Base-by-base conservation (phyloP, 2,888 invertebrate genomes). In the Dolomedes plantarius region DNA sequence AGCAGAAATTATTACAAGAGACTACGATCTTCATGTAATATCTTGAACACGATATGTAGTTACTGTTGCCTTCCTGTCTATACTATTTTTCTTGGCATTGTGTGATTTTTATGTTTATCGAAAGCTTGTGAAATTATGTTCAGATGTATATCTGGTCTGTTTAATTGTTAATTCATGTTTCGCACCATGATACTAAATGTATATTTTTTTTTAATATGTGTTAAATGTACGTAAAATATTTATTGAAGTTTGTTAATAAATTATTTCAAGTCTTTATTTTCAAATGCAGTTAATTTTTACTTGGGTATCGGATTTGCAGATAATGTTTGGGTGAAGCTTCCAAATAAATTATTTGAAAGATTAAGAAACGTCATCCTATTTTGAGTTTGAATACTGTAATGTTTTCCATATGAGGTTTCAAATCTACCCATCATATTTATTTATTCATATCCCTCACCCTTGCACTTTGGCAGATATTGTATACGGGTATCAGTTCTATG, bases 401-500 rank as follows among this genome's bases (percentile, higher is more conserved):
- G n/a, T n/a, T n/a, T n/a, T n/a, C n/a, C n/a, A n/a, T n/a, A n/a
- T n/a, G n/a, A n/a, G n/a, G 9, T 36, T 36, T 36, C 36, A 7
- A 9, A 36, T 36, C 16, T 16, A 46, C 46, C 16, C 16, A 46
- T 46, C n/a, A n/a, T 46, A 46, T 46, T 46, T 46, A 46, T 46
- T 46, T 46, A 23, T 56, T 23, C 56, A 56, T 56, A 7, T 56
- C 9, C 16, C 16, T 56, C 16, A 46, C 11, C 56, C 11, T 56
- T 56, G 19, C 6, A 56, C 56, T 23, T 56, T 23, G 3, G 23
- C 23, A 56, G 16, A 56, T 1, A 56, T 23, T 11, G 11, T 23
- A 56, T 56, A 23, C 56, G 23, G 56, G 56, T 56, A 56, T 56
- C 56, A 56, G 56, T 56, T 56, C 23, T 56, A 56, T 56, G 56